Percentiles rank a stretch among this genome's conserved stretches.
Conservation (phyloP, 1,140 invertebrate genomes). For the Listronotus oregonensis region DNA sequence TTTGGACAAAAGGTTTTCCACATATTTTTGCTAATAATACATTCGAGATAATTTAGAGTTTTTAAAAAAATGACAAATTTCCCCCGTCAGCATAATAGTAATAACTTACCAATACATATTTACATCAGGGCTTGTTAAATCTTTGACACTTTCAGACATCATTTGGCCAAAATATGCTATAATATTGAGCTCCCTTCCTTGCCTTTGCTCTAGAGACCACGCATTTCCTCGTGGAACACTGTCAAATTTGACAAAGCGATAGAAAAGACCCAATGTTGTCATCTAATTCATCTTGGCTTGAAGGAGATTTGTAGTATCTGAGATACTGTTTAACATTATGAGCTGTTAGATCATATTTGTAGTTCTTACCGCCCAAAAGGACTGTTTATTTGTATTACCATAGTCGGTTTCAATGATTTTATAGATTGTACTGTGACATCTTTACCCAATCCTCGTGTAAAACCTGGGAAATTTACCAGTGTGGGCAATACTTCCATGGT, state of each 20-base stretch:
- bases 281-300: constrained; percentile 8
- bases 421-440: constrained; percentile 63
- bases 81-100: too few relatives aligned
- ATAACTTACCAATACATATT: constrained; percentile 63
- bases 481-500: constrained; percentile 60
- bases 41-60: too few relatives aligned
- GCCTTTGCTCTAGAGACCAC: constrained; percentile 50
- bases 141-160: constrained; percentile 46
- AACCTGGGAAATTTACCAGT: constrained; percentile 74
- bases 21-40: too few relatives aligned
- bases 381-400: constrained; percentile 65
- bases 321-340: constrained; percentile 54
- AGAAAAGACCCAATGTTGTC: constrained; percentile 31
- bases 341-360: constrained; percentile 54
- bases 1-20: too few relatives aligned
- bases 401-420: constrained; percentile 59
- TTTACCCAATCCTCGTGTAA: constrained; percentile 62
- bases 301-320: constrained; percentile 47
- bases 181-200: constrained; percentile 51
- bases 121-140: constrained; percentile 56
- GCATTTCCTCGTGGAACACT: constrained; percentile 39
- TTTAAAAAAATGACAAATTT: too few relatives aligned
- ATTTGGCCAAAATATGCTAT: constrained; percentile 66
- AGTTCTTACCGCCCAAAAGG: constrained; percentile 60
- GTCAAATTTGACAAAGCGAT: constrained; percentile 16